Base-by-base conservation (phyloP, 2,888 invertebrate genomes). In the Horisme vitalbata region DNA sequence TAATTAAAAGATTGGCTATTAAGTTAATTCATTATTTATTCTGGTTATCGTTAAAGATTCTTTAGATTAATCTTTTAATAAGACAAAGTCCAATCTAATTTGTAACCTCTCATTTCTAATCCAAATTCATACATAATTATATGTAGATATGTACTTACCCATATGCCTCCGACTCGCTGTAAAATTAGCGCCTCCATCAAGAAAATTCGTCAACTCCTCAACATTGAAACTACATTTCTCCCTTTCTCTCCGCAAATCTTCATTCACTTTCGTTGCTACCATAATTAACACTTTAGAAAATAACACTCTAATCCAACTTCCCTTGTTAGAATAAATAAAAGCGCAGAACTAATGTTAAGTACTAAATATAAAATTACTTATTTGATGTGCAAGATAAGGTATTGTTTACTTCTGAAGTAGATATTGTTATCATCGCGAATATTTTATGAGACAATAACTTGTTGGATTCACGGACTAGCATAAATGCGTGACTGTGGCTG, bases 191-290 rank as follows among this genome's bases (percentile, higher is more conserved):
- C 94, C 93, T 4, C 96, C 96, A 75, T 95, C 95, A 58, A 96
- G 82, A 60, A 94, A 92, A 67, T 94, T 80, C 0, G 96, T 95
- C 57, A 97, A 83, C 75, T 97, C 97, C 52, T 90, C 79, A 0
- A 93, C 80, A 74, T 93, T 84, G 71, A 96, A 95, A 31, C 91
- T 91, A 67, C 95, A 95, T 57, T 91, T 93, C 20, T 90, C 80
- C 36, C 96, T 91, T 76, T 96, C 96, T 49, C 83, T 91, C 44
- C 86, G 79, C 46, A 96, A 85, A 82, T 96, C 95, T 41, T 90
- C 83, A 75, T 94, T 95, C 5, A 94, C 76, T 60, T 66, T 68
- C 24, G 35, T 53, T 8, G 38, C 41, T 34, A 49, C 55, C 69
- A 71, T 50, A 26, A 34, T 50, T 36, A 43, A 23, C 9, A 34